These are phyloP conservation scores for Aphelinus certus DNA, from an alignment of 1,140 invertebrate species.

Conservation along the genomic window DNA sequence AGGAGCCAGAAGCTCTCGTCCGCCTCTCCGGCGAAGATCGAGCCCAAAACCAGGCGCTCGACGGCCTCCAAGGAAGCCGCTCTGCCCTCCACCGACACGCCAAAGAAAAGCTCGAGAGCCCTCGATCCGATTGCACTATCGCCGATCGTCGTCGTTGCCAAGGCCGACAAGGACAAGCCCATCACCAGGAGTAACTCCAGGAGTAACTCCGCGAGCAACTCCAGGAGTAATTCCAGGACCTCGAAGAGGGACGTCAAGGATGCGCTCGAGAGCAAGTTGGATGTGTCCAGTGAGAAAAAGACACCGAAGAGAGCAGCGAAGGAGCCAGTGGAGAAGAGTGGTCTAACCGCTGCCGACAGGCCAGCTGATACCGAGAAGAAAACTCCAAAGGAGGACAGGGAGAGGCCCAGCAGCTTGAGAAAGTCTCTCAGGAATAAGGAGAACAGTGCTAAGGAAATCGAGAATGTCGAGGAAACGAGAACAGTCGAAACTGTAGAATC, in stretches of 20 bases:
- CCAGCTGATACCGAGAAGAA: neutral
- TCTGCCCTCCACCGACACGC: neutral
- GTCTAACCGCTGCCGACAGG: neutral
- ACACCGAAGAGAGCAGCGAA: slow-evolving; percentile 4
- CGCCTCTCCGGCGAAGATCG: neutral
- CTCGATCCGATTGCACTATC: neutral
- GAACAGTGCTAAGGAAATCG: slow-evolving; percentile 3
- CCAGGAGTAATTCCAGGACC: neutral
- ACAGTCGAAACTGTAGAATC: neutral
- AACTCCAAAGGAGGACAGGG: slow-evolving; percentile 3
- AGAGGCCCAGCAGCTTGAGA: neutral
- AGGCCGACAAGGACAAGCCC: neutral
- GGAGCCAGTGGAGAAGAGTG: neutral
- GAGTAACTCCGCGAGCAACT: too few species aligned
- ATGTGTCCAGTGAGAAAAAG: slow-evolving; percentile 11
- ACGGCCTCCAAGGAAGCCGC: neutral
- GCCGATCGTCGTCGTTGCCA: neutral
- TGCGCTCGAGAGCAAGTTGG: too few species aligned
- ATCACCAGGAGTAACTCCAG: slow-evolving; percentile 12
- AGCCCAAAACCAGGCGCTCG: slow-evolving; percentile 3
- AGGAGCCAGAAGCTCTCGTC: neutral
- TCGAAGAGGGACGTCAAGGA: neutral
- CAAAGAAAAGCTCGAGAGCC: neutral
- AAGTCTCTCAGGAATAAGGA: slow-evolving; percentile 35
- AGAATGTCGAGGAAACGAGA: neutral